Conservation (phyloP, 1,140 invertebrate species). For the Akabosia matsudoensis region DNA sequence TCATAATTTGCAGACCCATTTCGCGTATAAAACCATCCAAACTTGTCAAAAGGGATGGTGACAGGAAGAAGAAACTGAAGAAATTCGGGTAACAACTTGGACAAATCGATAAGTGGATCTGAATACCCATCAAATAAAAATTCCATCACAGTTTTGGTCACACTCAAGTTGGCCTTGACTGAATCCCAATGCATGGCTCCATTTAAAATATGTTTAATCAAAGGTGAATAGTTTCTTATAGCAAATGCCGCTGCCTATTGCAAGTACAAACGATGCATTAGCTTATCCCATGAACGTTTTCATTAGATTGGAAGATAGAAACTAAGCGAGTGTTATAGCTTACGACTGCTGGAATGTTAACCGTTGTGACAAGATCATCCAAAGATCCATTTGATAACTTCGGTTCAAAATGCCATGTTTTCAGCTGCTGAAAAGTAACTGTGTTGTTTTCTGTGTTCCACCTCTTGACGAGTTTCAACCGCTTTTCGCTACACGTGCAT, state of each 20-base stretch:
- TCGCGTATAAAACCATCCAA: conserved; percentile 77
- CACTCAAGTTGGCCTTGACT: conserved; percentile 56
- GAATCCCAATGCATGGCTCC: conserved; percentile 46
- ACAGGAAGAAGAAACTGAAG: conserved; percentile 52
- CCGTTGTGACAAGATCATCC: conserved; percentile 67
- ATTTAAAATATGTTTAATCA: conserved; percentile 42
- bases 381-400: conserved; percentile 68
- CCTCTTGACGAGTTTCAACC: conserved; percentile 53
- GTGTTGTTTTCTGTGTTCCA: conserved; percentile 64
- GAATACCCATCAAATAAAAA: conserved; percentile 73
- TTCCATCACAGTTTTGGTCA: conserved; percentile 65
- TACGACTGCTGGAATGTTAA: conserved; percentile 71
- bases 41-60: conserved; percentile 63
- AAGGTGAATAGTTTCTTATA: conserved; percentile 52
- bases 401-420: conserved; percentile 69
- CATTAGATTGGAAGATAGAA: conserved; percentile 1
- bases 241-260: conserved; percentile 63
- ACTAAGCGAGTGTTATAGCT: conserved; percentile 50
- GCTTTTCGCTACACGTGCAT: conserved; percentile 42
- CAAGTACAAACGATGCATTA: no score
- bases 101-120: conserved; percentile 65
- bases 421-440: conserved; percentile 71
- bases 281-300: conserved; percentile 10
- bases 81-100: conserved; percentile 57
- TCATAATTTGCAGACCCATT: conserved; percentile 68